Evolutionary conservation across 1,140 invertebrate genomes (phyloP), one percentile per base, ranked within the genome.

Genomic region (Drosophila melanogaster): DNA sequence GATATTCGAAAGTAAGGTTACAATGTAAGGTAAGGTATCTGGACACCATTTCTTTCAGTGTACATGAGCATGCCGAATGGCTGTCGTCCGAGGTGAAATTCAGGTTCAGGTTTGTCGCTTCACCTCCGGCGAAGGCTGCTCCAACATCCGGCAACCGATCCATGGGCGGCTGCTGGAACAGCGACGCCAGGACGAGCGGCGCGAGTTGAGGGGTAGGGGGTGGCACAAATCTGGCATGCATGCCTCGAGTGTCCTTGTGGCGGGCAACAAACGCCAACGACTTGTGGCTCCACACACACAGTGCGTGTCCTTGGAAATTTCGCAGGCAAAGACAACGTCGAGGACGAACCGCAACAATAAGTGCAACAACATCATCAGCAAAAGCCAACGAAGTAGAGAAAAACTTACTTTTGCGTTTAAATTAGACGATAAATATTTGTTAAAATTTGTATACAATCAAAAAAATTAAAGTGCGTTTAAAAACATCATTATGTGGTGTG

Each of bases 301-400:
- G 66, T 71, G 67, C 67, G 44, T 66, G 81, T 77, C 81, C 81
- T 85, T 85, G 81, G 43, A 61, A 11, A 46, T 57, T 60, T 54
- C 60, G 37, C 58, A 56, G 59, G 50, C 65, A 87, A 65, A 86
- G 75, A 65, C 81, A 83, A 47, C 59, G 41, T 62, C 75, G 75
- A 86, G 76, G 83, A 77, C 76, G 53, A 80, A 49, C 51, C 15
- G 43, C 69, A 55, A 56, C 58, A 59, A 60, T 60, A 61, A 59
- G 35, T 17, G 14, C 47, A 72, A 33, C 43, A 40, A 62, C 46
- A 51, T 55, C 57, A 72, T 24, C 43, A 43, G 10, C 47, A 47
- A 11, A 12, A 46, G 40, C 30, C 17, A n/a, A 15, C 40, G 59
- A 58, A 40, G 4, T 17, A 19, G 15, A n/a, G 8, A 40, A 19